Conservation (phyloP, 2,888 invertebrate species). For the Agelastica alni region DNA sequence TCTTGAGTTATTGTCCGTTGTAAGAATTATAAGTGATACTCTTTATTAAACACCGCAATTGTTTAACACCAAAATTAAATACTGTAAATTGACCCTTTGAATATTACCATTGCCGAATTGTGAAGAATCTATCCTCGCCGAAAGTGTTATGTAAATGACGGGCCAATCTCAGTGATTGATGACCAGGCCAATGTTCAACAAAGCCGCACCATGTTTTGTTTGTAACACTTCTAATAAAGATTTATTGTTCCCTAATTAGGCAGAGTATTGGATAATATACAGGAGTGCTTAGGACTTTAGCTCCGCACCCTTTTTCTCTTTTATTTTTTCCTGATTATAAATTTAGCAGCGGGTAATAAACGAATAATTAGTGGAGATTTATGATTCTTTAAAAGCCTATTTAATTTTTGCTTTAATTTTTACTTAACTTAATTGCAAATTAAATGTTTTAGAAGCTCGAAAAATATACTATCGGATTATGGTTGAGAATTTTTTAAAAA, state of each 20-base stretch:
- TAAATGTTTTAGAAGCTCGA: no score
- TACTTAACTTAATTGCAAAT: no score
- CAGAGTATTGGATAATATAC: slow-evolving; percentile 1
- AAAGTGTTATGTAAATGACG: slow-evolving; percentile 52
- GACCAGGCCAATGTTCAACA: slow-evolving; percentile 54
- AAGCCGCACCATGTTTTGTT: slow-evolving; percentile 53
- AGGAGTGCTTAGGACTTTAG: neutral
- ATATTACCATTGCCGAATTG: slow-evolving; percentile 26
- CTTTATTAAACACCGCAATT: no score
- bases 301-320: slow-evolving; percentile 12
- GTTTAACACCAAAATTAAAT: no score
- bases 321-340: no score
- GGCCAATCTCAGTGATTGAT: slow-evolving; percentile 57
- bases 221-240: slow-evolving; percentile 53
- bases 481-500: no score
- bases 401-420: neutral
- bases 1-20: no score
- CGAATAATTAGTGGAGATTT: slow-evolving; percentile 13
- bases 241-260: slow-evolving; percentile 50
- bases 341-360: slow-evolving; percentile 1
- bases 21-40: no score
- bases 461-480: no score
- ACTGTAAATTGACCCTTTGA: slow-evolving; percentile 17
- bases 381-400: slow-evolving; percentile 8
- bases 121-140: slow-evolving; percentile 23